Percentiles rank a stretch among this genome's conserved stretches.
phyloP scores from a whole-genome alignment of 2,797 vertebrate genomes.

The Thalassophryne amazonica region DNA sequence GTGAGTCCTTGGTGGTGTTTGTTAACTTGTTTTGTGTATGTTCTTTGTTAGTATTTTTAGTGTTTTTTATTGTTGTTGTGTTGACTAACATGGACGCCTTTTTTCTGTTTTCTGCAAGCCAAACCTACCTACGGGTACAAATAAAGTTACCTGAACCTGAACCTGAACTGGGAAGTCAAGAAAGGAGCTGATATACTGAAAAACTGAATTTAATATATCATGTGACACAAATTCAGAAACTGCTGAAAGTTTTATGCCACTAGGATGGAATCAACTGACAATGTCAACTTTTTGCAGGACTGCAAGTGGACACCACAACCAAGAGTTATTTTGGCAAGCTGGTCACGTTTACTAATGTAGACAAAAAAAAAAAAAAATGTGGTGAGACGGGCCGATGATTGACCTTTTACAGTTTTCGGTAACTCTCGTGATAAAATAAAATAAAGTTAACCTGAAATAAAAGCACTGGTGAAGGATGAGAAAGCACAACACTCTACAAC shows the following conservation, averaged over 20 bases:
- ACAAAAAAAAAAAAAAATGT: neutral
- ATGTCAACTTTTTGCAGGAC: neutral
- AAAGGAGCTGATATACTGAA: neutral
- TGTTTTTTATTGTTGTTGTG: too few relatives aligned
- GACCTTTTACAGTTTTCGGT: neutral
- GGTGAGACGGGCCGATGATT: neutral
- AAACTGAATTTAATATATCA: neutral
- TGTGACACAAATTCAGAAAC: neutral
- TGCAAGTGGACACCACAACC: conserved; percentile 56
- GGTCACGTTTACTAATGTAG: neutral
- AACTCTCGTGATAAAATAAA: neutral
- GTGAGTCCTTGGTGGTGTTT: too few relatives aligned
- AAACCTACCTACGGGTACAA: too few relatives aligned
- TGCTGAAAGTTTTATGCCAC: neutral
- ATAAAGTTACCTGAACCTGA: too few relatives aligned
- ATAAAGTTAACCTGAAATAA: neutral
- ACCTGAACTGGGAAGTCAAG: too few relatives aligned
- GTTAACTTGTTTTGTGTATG: too few relatives aligned
- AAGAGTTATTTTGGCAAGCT: neutral
- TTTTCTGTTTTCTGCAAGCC: too few relatives aligned
- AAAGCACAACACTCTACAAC: neutral
- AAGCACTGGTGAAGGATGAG: conserved; percentile 2
- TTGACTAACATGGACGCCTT: too few relatives aligned
- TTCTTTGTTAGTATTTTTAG: too few relatives aligned
- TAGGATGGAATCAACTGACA: neutral